These are phyloP conservation scores for Epinotia bilunana DNA, from an alignment of 2,888 invertebrate species.

Conservation along the genomic window DNA sequence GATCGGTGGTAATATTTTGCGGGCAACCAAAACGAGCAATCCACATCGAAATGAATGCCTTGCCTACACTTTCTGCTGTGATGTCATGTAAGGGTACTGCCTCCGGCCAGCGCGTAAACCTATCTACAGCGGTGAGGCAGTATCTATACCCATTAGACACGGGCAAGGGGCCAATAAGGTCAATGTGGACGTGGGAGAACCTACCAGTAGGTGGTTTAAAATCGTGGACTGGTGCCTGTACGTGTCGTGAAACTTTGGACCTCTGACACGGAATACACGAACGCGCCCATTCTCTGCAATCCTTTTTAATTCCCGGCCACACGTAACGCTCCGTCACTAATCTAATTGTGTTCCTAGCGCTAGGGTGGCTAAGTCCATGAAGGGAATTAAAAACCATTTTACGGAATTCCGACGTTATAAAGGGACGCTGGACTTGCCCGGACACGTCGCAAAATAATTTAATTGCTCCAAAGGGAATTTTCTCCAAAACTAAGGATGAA, in stretches of 20 bases:
- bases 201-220: too few species aligned
- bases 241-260: neutral
- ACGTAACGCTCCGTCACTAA: conserved; percentile 2
- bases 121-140: neutral
- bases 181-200: neutral
- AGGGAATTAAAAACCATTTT: neutral
- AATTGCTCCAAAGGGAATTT: neutral
- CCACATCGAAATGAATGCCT: too few species aligned
- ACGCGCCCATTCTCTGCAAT: neutral
- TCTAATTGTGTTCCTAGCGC: neutral
- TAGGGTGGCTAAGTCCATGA: neutral
- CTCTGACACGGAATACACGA: neutral
- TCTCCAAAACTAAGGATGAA: neutral
- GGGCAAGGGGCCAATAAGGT: neutral
- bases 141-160: conserved; percentile 6
- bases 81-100: neutral
- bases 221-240: too few species aligned
- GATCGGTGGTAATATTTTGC: too few species aligned
- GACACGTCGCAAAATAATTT: conserved; percentile 10
- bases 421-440: conserved; percentile 1
- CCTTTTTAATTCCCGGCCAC: neutral
- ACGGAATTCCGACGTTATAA: conserved; percentile 8
- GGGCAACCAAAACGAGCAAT: too few species aligned
- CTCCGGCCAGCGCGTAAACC: conserved; percentile 8
- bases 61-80: too few species aligned